These are phyloP conservation scores for Meles meles DNA, from an alignment of 2,113 vertebrate species.

Conservation along the genomic window DNA sequence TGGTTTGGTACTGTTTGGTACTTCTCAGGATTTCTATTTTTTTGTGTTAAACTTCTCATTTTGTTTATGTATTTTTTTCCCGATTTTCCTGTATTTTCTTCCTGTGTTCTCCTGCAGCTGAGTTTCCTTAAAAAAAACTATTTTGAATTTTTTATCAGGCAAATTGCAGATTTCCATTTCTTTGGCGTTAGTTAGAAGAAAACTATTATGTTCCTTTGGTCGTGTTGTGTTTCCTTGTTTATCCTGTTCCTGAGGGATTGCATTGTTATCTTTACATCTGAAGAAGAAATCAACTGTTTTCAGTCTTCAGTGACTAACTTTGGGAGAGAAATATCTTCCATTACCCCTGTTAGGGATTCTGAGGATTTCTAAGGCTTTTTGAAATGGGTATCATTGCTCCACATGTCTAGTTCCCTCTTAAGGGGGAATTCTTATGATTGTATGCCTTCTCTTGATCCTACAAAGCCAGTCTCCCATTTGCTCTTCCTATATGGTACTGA, in stretches of 20 bases:
- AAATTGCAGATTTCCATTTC: not conserved
- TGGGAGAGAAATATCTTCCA: not conserved
- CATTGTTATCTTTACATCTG: not conserved
- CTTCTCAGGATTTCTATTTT: not conserved
- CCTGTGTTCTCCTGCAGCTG: not conserved
- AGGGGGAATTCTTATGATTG: not conserved
- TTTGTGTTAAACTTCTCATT: not conserved
- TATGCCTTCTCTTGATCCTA: not conserved
- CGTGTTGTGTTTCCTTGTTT: not conserved
- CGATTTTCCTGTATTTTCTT: not conserved
- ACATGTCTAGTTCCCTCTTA: not conserved
- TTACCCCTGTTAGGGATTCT: not conserved
- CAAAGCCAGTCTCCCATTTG: not conserved
- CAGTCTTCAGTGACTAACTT: not conserved
- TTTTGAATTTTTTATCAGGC: not conserved
- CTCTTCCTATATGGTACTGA: not conserved
- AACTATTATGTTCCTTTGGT: not conserved
- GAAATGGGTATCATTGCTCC: not conserved
- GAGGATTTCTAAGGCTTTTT: not conserved
- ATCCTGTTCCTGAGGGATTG: not conserved
- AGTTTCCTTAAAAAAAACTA: not conserved
- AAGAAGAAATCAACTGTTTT: not conserved
- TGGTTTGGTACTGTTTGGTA: not conserved
- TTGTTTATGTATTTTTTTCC: not conserved
- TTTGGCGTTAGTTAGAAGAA: not conserved